Percentiles rank a stretch among this genome's conserved stretches.
Evolutionary conservation across 2,888 invertebrate genomes (phyloP).

Genomic region (Blera fallax): DNA sequence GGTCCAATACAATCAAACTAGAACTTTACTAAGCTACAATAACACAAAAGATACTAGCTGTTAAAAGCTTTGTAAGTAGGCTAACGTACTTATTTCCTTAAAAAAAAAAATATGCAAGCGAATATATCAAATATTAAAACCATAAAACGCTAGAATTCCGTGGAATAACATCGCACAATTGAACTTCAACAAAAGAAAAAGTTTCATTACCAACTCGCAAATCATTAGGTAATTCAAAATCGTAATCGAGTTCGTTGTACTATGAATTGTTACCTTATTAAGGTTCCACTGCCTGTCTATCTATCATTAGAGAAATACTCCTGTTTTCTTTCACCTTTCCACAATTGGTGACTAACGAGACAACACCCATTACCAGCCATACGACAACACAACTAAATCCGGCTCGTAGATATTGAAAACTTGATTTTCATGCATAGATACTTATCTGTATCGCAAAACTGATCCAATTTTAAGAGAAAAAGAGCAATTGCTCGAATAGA

Average conservation of each 20-base stretch:
- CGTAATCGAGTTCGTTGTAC: constrained; percentile 11
- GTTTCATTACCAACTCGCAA: constrained; percentile 8
- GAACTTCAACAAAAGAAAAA: not conserved
- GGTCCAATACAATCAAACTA: not conserved
- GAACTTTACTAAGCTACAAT: no score
- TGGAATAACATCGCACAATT: not conserved
- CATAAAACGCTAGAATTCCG: not conserved
- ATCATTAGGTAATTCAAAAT: not conserved
- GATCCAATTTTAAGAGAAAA: not conserved
- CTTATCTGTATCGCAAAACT: not conserved
- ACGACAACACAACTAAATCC: not conserved
- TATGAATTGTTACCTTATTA: constrained; percentile 13
- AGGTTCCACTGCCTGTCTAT: not conserved
- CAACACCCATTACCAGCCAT: not conserved
- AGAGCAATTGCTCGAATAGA: not conserved
- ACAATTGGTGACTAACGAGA: constrained; percentile 11
- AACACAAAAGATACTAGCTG: no score
- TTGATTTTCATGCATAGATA: not conserved
- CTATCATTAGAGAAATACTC: constrained; percentile 3
- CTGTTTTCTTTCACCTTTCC: constrained; percentile 16
- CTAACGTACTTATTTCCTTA: not conserved
- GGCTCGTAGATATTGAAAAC: not conserved
- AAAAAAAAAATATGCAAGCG: not conserved
- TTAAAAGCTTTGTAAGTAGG: no score
- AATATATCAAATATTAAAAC: not conserved